These are phyloP conservation scores for Nettapus auritus DNA, from an alignment of 2,113 vertebrate species.

Conservation along the genomic window DNA sequence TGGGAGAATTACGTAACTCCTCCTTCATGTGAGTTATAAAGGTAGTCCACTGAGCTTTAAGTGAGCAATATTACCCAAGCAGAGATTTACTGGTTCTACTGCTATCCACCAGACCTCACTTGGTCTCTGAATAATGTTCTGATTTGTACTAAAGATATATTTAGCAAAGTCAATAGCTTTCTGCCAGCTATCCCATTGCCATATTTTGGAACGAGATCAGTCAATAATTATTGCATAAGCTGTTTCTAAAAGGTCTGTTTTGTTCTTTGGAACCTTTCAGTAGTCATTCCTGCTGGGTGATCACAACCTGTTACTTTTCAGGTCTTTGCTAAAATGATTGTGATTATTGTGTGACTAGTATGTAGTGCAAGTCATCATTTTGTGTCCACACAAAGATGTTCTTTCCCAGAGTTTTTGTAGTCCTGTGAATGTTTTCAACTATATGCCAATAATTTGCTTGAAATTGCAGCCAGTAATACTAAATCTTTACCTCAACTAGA, in stretches of 20 bases:
- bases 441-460: not conserved
- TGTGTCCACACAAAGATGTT: not conserved
- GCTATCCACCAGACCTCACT: not conserved
- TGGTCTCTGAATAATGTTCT: not conserved
- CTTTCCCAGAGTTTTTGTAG: not conserved
- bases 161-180: not conserved
- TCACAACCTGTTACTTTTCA: not conserved
- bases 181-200: not conserved
- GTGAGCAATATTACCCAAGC: not conserved
- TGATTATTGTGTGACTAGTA: not conserved
- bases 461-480: not conserved
- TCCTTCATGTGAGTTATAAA: not conserved
- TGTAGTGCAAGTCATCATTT: not conserved
- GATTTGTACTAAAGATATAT: accelerated
- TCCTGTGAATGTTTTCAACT: not conserved
- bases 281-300: not conserved
- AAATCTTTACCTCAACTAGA: not conserved
- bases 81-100: not conserved
- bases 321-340: not conserved
- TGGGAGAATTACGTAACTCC: not conserved
- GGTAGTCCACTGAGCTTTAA: not conserved
- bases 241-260: not conserved
- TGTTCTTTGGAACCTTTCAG: not conserved
- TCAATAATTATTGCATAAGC: not conserved
- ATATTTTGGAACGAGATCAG: not conserved